phyloP scores from a whole-genome alignment of 1,140 invertebrate species.

The Drosophila kepulauana region DNA sequence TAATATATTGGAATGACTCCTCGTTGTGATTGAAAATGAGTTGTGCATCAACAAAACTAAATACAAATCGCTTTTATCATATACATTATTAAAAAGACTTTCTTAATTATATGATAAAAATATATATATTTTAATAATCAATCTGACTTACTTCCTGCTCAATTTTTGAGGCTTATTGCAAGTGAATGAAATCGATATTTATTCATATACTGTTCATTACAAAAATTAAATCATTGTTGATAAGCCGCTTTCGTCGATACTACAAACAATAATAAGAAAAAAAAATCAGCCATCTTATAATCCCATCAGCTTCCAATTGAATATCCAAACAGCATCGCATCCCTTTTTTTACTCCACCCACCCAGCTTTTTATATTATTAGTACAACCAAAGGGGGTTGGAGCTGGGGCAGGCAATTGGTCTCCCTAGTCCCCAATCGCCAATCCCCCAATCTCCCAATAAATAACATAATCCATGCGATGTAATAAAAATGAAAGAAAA shows the following conservation, averaged over 20 bases:
- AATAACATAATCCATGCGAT: constrained; percentile 63
- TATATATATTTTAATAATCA: no score
- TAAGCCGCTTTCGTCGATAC: neutral
- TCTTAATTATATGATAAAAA: no score
- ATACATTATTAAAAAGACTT: no score
- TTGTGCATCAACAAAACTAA: neutral
- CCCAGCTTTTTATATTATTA: neutral
- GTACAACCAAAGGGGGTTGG: neutral
- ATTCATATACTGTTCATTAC: no score
- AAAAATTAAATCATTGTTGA: neutral
- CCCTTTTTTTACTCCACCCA: neutral
- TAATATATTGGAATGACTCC: neutral
- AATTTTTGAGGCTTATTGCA: no score
- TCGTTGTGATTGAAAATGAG: neutral
- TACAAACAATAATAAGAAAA: neutral
- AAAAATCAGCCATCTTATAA: neutral
- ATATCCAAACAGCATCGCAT: constrained; percentile 4
- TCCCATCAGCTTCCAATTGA: constrained; percentile 22
- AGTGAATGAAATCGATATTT: no score
- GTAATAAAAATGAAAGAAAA: constrained; percentile 24
- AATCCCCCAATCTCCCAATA: constrained; percentile 26
- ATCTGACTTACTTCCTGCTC: no score
- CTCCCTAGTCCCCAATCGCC: neutral
- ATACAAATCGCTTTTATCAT: neutral
- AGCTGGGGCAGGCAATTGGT: neutral